Evolutionary conservation across 1,140 invertebrate genomes (phyloP).

Genomic region (Calephelis nemesis): DNA sequence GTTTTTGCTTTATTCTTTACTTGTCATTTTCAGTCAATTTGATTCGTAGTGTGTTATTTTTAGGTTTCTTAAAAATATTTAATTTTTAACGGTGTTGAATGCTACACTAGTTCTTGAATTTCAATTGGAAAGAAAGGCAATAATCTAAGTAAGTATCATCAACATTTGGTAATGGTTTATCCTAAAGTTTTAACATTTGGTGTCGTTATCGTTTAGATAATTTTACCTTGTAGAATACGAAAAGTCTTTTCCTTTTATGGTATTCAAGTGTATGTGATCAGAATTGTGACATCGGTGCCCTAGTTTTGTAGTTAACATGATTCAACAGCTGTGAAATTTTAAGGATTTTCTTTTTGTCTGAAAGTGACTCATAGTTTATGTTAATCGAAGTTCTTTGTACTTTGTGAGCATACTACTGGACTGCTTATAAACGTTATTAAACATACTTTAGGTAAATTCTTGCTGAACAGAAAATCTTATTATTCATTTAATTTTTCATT

Average conservation of each 20-base stretch:
- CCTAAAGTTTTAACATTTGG: conserved; percentile 4
- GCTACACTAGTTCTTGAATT: not conserved
- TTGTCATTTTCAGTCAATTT: too few species aligned
- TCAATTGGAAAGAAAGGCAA: not conserved
- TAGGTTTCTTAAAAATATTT: not conserved
- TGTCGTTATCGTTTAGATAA: not conserved
- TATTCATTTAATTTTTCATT: too few species aligned
- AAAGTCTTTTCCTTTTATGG: conserved; percentile 52
- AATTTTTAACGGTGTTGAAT: not conserved
- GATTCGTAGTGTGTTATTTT: not conserved
- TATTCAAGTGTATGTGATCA: conserved; percentile 25
- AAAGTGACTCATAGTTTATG: not conserved
- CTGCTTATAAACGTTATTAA: too few species aligned
- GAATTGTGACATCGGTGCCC: conserved; percentile 29
- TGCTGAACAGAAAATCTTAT: too few species aligned
- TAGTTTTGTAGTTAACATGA: conserved; percentile 23
- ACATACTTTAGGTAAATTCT: too few species aligned
- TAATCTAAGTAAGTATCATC: not conserved
- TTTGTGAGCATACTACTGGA: not conserved
- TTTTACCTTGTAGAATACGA: conserved; percentile 28
- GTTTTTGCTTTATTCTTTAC: too few species aligned
- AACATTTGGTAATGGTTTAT: not conserved
- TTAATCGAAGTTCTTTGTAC: not conserved
- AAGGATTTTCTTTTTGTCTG: conserved; percentile 1
- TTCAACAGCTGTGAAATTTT: not conserved